Evolutionary conservation across 23 tunicate genomes (phyloP).

Genomic region (Corella eumyota): DNA sequence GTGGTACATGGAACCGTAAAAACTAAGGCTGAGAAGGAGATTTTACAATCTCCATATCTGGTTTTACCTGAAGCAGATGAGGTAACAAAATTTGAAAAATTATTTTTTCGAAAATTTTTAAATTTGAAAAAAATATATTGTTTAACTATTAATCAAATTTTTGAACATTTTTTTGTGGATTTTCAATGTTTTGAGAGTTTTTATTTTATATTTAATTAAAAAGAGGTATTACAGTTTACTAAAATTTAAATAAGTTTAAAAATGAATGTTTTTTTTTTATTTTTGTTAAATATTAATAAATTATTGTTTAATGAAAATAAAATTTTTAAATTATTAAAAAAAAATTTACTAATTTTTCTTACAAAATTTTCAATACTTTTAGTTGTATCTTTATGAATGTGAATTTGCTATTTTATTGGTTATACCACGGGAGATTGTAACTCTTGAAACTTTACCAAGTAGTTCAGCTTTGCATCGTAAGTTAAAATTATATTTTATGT

Average conservation of each 20-base stretch:
- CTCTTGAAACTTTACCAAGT: no score
- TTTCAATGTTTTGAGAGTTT: no score
- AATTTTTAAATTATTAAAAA: not conserved
- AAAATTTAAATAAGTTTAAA: no score
- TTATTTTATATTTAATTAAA: no score
- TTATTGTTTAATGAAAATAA: no score
- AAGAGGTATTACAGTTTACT: no score
- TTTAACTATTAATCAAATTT: no score
- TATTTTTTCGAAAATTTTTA: not conserved
- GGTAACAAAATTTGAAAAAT: constrained; percentile 6
- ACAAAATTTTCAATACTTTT: not conserved
- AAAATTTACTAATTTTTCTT: not conserved
- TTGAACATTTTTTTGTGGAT: no score
- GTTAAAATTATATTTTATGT: no score
- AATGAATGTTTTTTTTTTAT: no score
- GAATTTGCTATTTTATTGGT: constrained; percentile 32
- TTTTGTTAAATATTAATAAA: no score
- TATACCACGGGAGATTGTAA: constrained; percentile 26
- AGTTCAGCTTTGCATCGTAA: no score
- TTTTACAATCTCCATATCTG: constrained; percentile 35
- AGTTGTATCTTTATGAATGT: constrained; percentile 16
- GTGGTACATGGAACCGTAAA: constrained; percentile 40
- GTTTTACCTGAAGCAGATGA: constrained; percentile 43
- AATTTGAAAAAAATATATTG: not conserved
- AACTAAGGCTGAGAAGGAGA: constrained; percentile 8